Evolutionary conservation across 2,113 vertebrate genomes (phyloP).

Genomic region (Piprites chloris): DNA sequence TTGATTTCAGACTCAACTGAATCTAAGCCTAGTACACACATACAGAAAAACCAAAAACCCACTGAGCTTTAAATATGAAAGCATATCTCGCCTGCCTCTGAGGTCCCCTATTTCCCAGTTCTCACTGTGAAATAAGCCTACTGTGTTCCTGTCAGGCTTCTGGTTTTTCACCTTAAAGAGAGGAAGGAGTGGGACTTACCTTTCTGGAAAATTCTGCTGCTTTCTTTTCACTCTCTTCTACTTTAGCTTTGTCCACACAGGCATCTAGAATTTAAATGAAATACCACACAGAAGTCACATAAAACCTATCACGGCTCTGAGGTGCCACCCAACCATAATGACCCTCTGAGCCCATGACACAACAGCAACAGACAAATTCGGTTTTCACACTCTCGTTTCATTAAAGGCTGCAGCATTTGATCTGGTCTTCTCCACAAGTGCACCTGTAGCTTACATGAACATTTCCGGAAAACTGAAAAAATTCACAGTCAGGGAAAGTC

Average conservation of each 20-base stretch:
- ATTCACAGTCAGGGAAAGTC: neutral
- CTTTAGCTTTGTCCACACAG: slow-evolving; percentile 93
- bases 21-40: neutral
- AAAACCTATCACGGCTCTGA: neutral
- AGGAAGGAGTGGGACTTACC: slow-evolving; percentile 74
- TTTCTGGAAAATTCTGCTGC: slow-evolving; percentile 94
- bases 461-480: neutral
- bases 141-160: neutral
- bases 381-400: neutral
- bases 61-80: neutral
- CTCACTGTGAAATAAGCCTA: neutral
- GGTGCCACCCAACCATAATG: neutral
- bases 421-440: neutral
- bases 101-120: neutral
- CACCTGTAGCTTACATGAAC: fast-evolving
- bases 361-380: neutral
- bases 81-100: neutral
- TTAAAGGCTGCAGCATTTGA: neutral
- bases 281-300: neutral
- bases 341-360: neutral
- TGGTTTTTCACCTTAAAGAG: neutral
- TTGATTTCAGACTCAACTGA: neutral
- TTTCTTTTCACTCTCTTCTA: slow-evolving; percentile 94
- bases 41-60: neutral
- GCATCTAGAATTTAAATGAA: slow-evolving; percentile 77